Base-by-base conservation (phyloP, 2,113 vertebrate genomes). In the Xiphophorus maculatus region DNA sequence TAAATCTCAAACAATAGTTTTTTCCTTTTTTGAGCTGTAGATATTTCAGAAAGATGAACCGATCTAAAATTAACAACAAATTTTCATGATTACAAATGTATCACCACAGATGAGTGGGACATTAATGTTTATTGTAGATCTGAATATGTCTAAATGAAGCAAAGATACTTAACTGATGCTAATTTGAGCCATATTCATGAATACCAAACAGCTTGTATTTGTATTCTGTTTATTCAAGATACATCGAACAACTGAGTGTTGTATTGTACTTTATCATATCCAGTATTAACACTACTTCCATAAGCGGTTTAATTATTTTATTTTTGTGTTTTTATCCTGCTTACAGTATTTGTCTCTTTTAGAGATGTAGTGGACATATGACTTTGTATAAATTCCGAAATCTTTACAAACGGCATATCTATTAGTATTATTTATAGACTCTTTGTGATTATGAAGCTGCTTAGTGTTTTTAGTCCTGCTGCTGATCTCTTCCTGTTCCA, bases 371-470 rank as follows among this genome's bases (percentile, higher is more conserved):
- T 76, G 81, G 42, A 69, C 78, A 77, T 81, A 77, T 63, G 60
- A 80, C 73, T 88, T 86, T 87, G 64, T 84, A 79, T 63, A 73
- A 82, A 78, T 73, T 61, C 54, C 61, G 61, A 28, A 73, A 60
- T 60, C 72, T 87, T 87, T 80, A 68, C 77, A 84, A 86, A 68
- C 69, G 44, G 61, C 72, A 77, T 77, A 30, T 42, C 69, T 73
- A 67, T 87, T 69, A 75, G 69, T 63, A 73, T 85, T 77, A 58
- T 88, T 88, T 79, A 64, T 79, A 84, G 78, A 81, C 14, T 62
- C 83, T 87, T 69, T 91, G 87, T 88, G 84, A 86, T 81, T 79
- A 85, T 90, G 86, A 81, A 86, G 87, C 84, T 82, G 82, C 84
- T 82, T 67, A 77, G 66, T 87, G 76, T 79, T 90, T 82, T 87